Evolutionary conservation across 1,140 invertebrate species (phyloP).

Genomic region (Prorops nasuta): DNA sequence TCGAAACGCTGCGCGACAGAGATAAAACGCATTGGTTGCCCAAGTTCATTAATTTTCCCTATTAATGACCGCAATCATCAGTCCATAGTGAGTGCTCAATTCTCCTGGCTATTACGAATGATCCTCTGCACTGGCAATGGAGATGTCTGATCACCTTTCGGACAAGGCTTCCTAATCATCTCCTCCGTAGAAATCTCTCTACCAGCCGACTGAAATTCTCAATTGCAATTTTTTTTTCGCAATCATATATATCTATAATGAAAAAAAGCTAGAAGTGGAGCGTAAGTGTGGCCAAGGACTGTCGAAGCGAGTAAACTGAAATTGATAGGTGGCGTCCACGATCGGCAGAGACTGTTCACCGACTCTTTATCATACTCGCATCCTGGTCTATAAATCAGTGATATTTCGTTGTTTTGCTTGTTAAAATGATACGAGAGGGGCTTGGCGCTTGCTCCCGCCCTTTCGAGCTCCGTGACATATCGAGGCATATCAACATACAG

Average conservation of each 20-base stretch:
- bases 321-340: slow-evolving; percentile 31
- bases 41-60: slow-evolving; percentile 34
- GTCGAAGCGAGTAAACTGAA: too few species aligned
- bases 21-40: slow-evolving; percentile 21
- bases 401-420: slow-evolving; percentile 42
- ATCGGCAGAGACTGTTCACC: too few species aligned
- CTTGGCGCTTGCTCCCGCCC: not conserved
- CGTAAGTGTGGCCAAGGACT: too few species aligned
- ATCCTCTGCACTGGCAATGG: slow-evolving; percentile 20
- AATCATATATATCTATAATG: too few species aligned
- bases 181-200: slow-evolving; percentile 24
- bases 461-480: too few species aligned
- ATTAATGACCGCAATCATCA: slow-evolving; percentile 34
- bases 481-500: too few species aligned
- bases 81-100: slow-evolving; percentile 26
- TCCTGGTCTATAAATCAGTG: slow-evolving; percentile 33
- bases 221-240: too few species aligned
- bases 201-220: slow-evolving; percentile 19
- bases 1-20: slow-evolving; percentile 23
- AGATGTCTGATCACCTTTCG: slow-evolving; percentile 24
- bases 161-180: slow-evolving; percentile 21
- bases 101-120: slow-evolving; percentile 32
- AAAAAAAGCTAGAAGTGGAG: too few species aligned
- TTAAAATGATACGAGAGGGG: slow-evolving; percentile 21
- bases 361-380: too few species aligned